Evolutionary conservation across 2,888 invertebrate species (phyloP).

Genomic region (Morpho deidamia): DNA sequence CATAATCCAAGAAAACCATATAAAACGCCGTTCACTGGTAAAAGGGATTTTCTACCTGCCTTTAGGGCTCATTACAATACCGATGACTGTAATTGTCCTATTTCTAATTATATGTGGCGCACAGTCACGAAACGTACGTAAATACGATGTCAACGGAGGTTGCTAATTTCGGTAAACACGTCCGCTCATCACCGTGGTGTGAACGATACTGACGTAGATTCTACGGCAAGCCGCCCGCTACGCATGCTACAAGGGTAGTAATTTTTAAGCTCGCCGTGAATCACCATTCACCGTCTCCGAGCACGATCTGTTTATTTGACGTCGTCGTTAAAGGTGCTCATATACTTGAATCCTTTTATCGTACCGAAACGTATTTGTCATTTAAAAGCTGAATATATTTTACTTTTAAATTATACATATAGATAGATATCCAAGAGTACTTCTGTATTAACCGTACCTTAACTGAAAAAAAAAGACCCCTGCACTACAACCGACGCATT

Average conservation of each 20-base stretch:
- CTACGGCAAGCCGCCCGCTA: constrained; percentile 42
- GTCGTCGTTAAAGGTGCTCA: not conserved
- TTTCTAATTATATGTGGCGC: constrained; percentile 50
- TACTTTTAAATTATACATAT: too few species aligned
- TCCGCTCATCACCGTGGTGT: constrained; percentile 43
- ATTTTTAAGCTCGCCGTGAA: constrained; percentile 57
- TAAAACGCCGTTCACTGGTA: constrained; percentile 2
- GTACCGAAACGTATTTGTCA: not conserved
- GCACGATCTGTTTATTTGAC: not conserved
- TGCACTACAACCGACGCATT: too few species aligned
- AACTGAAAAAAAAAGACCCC: too few species aligned
- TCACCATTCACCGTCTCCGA: constrained; percentile 34
- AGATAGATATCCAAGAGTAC: too few species aligned
- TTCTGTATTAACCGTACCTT: too few species aligned
- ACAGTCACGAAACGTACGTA: constrained; percentile 35
- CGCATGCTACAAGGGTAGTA: constrained; percentile 60
- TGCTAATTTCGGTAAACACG: constrained; percentile 29
- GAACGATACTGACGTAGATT: constrained; percentile 48
- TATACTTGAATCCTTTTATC: not conserved
- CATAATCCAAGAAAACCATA: constrained; percentile 9
- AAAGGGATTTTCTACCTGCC: constrained; percentile 9
- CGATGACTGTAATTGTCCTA: constrained; percentile 31
- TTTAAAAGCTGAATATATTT: too few species aligned
- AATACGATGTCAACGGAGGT: constrained; percentile 2
- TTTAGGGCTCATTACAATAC: constrained; percentile 14